These are phyloP conservation scores for Arctopsyche grandis DNA, from an alignment of 1,140 invertebrate genomes.

Conservation along the genomic window DNA sequence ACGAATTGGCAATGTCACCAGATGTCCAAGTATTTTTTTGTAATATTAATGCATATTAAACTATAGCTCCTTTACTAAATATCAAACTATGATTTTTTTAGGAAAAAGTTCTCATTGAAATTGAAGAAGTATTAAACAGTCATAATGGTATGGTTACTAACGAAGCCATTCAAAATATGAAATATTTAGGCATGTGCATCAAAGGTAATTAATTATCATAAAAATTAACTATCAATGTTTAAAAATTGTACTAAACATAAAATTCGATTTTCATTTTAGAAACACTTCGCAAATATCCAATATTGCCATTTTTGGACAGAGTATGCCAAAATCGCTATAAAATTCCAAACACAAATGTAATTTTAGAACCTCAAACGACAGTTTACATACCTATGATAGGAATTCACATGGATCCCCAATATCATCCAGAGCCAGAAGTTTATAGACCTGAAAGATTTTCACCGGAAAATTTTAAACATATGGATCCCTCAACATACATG, in stretches of 20 bases:
- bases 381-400: neutral
- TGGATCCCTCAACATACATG: slow-evolving; percentile 62
- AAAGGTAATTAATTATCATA: slow-evolving; percentile 55
- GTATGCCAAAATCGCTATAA: slow-evolving; percentile 52
- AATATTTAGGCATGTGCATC: slow-evolving; percentile 63
- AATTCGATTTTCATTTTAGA: slow-evolving; percentile 56
- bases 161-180: slow-evolving; percentile 58
- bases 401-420: slow-evolving; percentile 43
- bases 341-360: neutral
- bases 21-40: slow-evolving; percentile 64
- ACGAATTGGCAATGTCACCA: slow-evolving; percentile 69
- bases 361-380: neutral
- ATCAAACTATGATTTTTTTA: too few species aligned
- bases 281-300: slow-evolving; percentile 65
- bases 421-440: slow-evolving; percentile 58
- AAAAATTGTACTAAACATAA: too few species aligned
- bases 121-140: slow-evolving; percentile 57
- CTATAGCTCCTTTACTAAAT: too few species aligned
- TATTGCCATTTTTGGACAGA: slow-evolving; percentile 62
- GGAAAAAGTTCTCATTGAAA: slow-evolving; percentile 66
- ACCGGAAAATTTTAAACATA: slow-evolving; percentile 56
- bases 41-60: too few species aligned
- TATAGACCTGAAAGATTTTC: slow-evolving; percentile 62
- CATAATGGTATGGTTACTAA: slow-evolving; percentile 56
- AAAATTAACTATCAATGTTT: too few species aligned